phyloP scores from a whole-genome alignment of 1,140 invertebrate genomes.

The Reticulitermes speratus region DNA sequence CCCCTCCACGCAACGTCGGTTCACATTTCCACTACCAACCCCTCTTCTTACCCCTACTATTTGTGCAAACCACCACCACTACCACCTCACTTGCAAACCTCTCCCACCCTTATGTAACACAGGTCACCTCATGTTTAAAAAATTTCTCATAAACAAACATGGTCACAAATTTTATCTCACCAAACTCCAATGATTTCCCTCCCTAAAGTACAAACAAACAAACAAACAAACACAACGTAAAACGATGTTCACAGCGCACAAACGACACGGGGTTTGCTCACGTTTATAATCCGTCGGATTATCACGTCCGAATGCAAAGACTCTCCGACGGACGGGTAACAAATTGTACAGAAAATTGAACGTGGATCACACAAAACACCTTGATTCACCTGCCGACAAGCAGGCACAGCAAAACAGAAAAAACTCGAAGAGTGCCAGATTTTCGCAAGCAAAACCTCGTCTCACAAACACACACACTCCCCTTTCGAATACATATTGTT shows the following conservation, averaged over 20 bases:
- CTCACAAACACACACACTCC: neutral
- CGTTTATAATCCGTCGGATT: neutral
- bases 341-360: neutral
- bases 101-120: neutral
- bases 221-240: neutral
- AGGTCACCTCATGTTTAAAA: neutral
- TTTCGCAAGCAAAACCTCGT: neutral
- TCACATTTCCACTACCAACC: constrained; percentile 24
- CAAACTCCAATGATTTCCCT: neutral
- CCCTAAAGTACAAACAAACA: neutral
- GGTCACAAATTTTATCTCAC: neutral
- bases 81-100: neutral
- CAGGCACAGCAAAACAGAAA: neutral
- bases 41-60: neutral
- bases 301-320: neutral
- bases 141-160: neutral
- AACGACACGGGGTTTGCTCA: neutral
- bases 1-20: neutral
- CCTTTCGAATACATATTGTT: constrained; percentile 17
- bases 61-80: neutral
- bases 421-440: neutral
- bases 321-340: neutral
- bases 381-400: neutral
- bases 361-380: neutral
- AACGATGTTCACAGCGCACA: neutral